Percentiles rank a stretch among this genome's conserved stretches.
Evolutionary conservation across 2,888 invertebrate genomes (phyloP).

Genomic region (Xylophagus ater): DNA sequence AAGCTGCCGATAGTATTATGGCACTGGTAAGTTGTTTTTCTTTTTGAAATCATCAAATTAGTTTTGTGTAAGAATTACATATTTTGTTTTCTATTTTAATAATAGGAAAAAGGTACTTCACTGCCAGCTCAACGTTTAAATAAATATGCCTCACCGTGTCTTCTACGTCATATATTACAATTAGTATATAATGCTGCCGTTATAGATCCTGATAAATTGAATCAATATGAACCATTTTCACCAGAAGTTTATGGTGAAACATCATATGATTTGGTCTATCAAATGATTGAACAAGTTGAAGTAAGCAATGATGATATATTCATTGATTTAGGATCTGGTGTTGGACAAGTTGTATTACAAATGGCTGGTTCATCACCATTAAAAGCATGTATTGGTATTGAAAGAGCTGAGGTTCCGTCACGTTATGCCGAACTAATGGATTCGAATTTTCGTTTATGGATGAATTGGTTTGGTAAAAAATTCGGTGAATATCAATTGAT

Average conservation of each 20-base stretch:
- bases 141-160: slow-evolving; percentile 70
- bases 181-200: slow-evolving; percentile 98
- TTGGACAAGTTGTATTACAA: slow-evolving; percentile 96
- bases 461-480: slow-evolving; percentile 97
- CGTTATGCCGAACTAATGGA: slow-evolving; percentile 93
- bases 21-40: slow-evolving; percentile 83
- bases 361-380: slow-evolving; percentile 93
- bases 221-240: slow-evolving; percentile 99
- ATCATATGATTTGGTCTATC: slow-evolving; percentile 91
- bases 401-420: slow-evolving; percentile 94
- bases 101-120: slow-evolving; percentile 89
- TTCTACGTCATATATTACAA: slow-evolving; percentile 89
- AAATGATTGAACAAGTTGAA: slow-evolving; percentile 95
- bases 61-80: background rate
- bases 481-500: slow-evolving; percentile 83
- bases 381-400: slow-evolving; percentile 89
- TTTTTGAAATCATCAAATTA: background rate
- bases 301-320: slow-evolving; percentile 91
- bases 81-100: slow-evolving; percentile 19
- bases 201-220: slow-evolving; percentile 91
- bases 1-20: slow-evolving; percentile 85
- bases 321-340: slow-evolving; percentile 96
- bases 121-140: slow-evolving; percentile 73
- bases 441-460: slow-evolving; percentile 81
- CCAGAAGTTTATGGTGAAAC: slow-evolving; percentile 99